These are phyloP conservation scores for Neodiprion fabricii DNA, from an alignment of 1,140 invertebrate genomes.

Conservation along the genomic window DNA sequence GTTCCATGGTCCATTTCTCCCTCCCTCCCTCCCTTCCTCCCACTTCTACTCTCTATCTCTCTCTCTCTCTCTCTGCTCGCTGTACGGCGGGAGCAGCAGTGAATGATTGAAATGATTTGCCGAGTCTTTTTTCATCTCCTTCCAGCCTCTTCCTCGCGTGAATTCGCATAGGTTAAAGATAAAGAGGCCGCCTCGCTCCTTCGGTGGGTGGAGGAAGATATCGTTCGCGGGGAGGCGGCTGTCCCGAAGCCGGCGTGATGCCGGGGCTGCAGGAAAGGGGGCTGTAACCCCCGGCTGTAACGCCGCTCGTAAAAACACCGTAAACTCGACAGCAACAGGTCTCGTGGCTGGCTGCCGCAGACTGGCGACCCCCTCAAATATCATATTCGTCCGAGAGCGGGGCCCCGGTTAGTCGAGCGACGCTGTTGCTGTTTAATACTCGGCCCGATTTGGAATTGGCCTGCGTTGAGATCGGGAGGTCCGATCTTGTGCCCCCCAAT, in stretches of 20 bases:
- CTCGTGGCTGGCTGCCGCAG: constrained; percentile 50
- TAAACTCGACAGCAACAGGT: constrained; percentile 64
- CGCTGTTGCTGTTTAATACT: not conserved
- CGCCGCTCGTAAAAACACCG: constrained; percentile 62
- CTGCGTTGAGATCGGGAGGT: too few relatives aligned
- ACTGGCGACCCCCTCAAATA: constrained; percentile 34
- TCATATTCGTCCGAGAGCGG: constrained; percentile 31
- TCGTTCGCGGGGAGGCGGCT: not conserved
- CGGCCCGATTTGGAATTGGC: not conserved
- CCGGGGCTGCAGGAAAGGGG: not conserved
- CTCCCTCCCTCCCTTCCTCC: not conserved
- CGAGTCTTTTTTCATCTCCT: too few relatives aligned
- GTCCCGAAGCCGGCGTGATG: not conserved
- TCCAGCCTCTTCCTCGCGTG: not conserved
- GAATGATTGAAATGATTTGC: too few relatives aligned
- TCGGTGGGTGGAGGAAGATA: not conserved
- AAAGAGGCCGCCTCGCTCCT: too few relatives aligned
- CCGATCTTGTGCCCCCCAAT: too few relatives aligned
- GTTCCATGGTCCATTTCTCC: not conserved
- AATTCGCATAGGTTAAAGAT: constrained; percentile 5
- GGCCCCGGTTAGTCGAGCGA: not conserved
- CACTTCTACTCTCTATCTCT: not conserved
- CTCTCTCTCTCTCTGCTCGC: not conserved
- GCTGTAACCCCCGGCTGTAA: constrained; percentile 48
- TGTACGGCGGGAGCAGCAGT: too few relatives aligned